A percentile compares a stretch with the other conserved stretches of the same genome.
Conservation (phyloP, 2,888 invertebrate species). For the Tanytarsus gracilentus region DNA sequence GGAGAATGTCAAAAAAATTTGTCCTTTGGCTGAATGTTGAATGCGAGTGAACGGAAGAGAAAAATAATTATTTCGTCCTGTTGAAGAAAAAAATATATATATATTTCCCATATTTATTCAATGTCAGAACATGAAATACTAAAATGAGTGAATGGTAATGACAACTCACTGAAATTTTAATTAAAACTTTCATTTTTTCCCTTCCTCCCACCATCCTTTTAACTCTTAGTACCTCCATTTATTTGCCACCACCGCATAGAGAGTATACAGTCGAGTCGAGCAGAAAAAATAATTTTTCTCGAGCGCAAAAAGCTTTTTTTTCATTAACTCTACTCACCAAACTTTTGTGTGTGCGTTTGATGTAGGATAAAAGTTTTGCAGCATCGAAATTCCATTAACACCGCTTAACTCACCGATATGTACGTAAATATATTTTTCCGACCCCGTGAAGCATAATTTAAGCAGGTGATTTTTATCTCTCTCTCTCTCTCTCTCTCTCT, state of each 20-base stretch:
- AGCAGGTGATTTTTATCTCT: not conserved
- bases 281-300: not conserved
- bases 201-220: too few species aligned
- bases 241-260: too few species aligned
- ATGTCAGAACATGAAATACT: constrained; percentile 9
- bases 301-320: not conserved
- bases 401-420: too few species aligned
- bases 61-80: constrained; percentile 11
- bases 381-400: too few species aligned
- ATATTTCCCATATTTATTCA: constrained; percentile 22
- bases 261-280: too few species aligned
- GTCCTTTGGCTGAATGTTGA: not conserved
- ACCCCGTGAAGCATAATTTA: not conserved
- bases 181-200: constrained; percentile 26
- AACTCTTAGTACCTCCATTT: too few species aligned
- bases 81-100: not conserved
- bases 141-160: constrained; percentile 23
- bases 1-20: constrained; percentile 6
- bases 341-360: not conserved
- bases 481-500: not conserved
- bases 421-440: too few species aligned
- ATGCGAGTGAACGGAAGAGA: not conserved
- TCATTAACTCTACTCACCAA: not conserved
- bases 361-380: constrained; percentile 8
- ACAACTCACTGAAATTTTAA: constrained; percentile 25